Evolutionary conservation across 37 sponge, comb jelly and placozoan genomes (phyloP), one percentile per base, ranked within the genome.

Genomic region (Aplysina aerophoba): DNA sequence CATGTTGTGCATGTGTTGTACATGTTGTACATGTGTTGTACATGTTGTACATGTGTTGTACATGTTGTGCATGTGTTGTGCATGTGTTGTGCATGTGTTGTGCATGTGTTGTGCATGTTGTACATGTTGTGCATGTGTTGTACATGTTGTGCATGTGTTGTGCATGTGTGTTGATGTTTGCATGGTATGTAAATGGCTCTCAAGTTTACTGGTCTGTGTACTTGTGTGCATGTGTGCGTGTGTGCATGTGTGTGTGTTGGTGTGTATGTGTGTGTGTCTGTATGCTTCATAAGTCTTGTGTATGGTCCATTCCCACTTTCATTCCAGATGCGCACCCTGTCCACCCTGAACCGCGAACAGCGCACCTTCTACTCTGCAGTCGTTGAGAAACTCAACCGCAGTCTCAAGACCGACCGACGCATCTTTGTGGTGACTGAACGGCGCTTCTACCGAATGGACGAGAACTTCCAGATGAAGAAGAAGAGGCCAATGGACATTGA

Each of bases 371-470:
- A 93, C 85, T 93, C 93, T 22, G 85, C 85, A 15, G 14, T 36
- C 25, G 93, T 89, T 20, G 87, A 20, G 50, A 93, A 93, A 36
- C 87, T 90, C 27, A 87, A 83, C 55, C 81, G 93, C 14, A 65
- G 33, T 55, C 59, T 84, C 68, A 90, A 85, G 80, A 39, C 87
- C 0, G 80, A 81, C 30, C 22, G 73, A 1, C 65, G 92, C 14
- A 44, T 87, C 2, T 93, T 72, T 59, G 93, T 86, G 17, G 81
- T 93, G 41, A 83, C 90, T 59, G 90, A 93, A 53, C 60, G 21
- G 21, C 78, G 87, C 63, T 58, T 93, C 79, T 93, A 90, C 80
- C 73, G 93, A 0, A 87, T 93, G 50, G 85, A 89, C 25, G 59
- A 38, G 37, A 83, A 56, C 80, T 93, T 62, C 78, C 40, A 44